phyloP scores from a whole-genome alignment of 2,113 vertebrate genomes.

The Gasterosteus aculeatus region DNA sequence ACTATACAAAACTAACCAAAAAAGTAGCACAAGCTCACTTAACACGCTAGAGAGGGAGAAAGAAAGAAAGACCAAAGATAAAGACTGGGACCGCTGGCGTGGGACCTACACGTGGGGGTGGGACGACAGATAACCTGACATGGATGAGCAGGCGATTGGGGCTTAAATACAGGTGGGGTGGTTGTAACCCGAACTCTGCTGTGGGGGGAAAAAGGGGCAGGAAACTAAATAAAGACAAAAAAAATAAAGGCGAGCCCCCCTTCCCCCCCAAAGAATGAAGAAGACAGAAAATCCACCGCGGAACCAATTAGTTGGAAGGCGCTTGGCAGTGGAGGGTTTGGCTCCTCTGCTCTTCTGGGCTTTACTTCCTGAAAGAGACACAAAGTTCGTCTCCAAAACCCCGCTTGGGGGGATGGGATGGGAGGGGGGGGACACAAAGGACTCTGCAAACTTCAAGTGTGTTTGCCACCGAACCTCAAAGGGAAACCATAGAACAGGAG shows the following conservation, averaged over 20 bases:
- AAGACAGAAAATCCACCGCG: conserved; percentile 1
- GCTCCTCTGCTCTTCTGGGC: conserved; percentile 10
- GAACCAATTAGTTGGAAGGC: conserved; percentile 36
- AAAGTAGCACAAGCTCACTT: too few relatives aligned
- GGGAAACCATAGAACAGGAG: background rate
- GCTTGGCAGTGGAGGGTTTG: background rate
- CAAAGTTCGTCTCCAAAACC: conserved; percentile 12
- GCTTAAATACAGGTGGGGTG: too few relatives aligned
- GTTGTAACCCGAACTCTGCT: too few relatives aligned
- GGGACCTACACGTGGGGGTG: too few relatives aligned
- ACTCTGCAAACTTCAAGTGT: background rate
- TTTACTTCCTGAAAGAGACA: conserved; percentile 9
- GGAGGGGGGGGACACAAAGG: background rate
- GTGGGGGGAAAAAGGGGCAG: too few relatives aligned
- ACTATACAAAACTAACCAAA: too few relatives aligned
- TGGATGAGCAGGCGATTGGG: too few relatives aligned
- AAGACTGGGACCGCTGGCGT: too few relatives aligned
- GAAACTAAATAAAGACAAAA: too few relatives aligned
- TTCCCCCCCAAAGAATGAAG: background rate
- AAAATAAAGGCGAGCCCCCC: background rate
- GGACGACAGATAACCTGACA: too few relatives aligned
- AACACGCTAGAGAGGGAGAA: too few relatives aligned
- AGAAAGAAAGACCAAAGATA: too few relatives aligned
- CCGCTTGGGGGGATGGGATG: background rate
- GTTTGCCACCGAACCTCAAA: background rate